Percentiles rank a stretch among this genome's conserved stretches.
Conservation (phyloP, 2,797 vertebrate genomes). For the Catamblyrhynchus diadema region DNA sequence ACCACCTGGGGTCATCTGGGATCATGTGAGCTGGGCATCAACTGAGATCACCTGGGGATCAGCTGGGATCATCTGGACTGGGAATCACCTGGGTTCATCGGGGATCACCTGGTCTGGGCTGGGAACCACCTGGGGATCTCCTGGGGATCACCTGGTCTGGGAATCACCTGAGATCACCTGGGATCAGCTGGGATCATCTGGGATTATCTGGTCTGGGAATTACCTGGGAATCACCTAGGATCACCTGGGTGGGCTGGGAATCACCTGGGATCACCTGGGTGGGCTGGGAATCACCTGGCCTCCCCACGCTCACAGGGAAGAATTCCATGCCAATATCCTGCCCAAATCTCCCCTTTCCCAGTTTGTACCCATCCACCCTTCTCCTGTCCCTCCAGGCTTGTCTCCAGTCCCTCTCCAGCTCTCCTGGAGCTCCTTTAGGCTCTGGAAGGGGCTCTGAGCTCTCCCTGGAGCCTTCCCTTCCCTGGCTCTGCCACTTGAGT, state of each 20-base stretch:
- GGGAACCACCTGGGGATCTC: too few relatives aligned
- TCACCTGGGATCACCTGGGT: too few relatives aligned
- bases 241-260: too few relatives aligned
- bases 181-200: too few relatives aligned
- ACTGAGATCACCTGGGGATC: too few relatives aligned
- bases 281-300: not conserved
- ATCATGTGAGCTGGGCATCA: too few relatives aligned
- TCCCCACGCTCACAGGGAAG: not conserved
- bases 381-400: not conserved
- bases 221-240: not conserved
- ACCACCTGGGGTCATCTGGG: too few relatives aligned
- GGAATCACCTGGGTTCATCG: not conserved
- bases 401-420: not conserved
- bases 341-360: not conserved
- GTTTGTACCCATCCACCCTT: not conserved
- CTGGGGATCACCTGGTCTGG: too few relatives aligned
- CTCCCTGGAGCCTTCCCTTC: not conserved
- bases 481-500: accelerated
- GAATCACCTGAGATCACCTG: too few relatives aligned
- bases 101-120: too few relatives aligned
- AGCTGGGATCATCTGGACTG: too few relatives aligned
- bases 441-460: accelerated
- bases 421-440: not conserved
- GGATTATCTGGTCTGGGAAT: too few relatives aligned
- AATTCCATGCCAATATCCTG: not conserved